These are phyloP conservation scores for Apocheima hispidaria DNA, from an alignment of 2,888 invertebrate species.

Conservation along the genomic window DNA sequence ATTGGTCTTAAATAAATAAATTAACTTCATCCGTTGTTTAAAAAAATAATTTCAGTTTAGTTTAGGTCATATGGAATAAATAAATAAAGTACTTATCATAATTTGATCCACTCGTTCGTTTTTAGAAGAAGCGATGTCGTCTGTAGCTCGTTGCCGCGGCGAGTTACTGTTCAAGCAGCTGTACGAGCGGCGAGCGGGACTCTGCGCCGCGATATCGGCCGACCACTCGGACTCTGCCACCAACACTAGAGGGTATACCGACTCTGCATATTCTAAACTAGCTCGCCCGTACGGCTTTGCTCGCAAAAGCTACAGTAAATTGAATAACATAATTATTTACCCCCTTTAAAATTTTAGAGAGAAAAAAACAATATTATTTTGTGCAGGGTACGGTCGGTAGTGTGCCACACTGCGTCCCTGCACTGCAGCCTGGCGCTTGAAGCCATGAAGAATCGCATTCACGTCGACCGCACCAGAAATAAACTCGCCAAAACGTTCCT, in stretches of 20 bases:
- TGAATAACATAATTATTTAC: no score
- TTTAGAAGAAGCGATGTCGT: slow-evolving; percentile 63
- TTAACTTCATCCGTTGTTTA: no score
- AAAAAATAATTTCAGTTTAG: no score
- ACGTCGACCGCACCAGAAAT: slow-evolving; percentile 52
- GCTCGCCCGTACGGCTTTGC: no score
- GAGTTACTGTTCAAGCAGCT: slow-evolving; percentile 63
- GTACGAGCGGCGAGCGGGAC: slow-evolving; percentile 57
- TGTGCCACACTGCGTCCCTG: slow-evolving; percentile 65
- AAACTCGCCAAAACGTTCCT: slow-evolving; percentile 54
- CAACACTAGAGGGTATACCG: background rate
- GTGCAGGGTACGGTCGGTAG: slow-evolving; percentile 50
- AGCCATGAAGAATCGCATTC: slow-evolving; percentile 61
- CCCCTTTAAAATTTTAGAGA: no score
- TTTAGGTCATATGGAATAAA: no score
- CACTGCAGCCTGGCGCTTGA: slow-evolving; percentile 66
- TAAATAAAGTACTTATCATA: no score
- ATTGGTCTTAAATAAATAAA: no score
- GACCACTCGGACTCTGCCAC: slow-evolving; percentile 22
- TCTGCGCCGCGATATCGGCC: slow-evolving; percentile 52
- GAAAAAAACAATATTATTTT: background rate
- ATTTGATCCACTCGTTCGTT: slow-evolving; percentile 2
- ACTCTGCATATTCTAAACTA: no score
- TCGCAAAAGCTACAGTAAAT: no score
- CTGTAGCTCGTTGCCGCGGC: slow-evolving; percentile 58